A percentile compares a stretch with the other conserved stretches of the same genome.
Conservation (phyloP, 2,113 vertebrate genomes). For the Electrona antarctica region DNA sequence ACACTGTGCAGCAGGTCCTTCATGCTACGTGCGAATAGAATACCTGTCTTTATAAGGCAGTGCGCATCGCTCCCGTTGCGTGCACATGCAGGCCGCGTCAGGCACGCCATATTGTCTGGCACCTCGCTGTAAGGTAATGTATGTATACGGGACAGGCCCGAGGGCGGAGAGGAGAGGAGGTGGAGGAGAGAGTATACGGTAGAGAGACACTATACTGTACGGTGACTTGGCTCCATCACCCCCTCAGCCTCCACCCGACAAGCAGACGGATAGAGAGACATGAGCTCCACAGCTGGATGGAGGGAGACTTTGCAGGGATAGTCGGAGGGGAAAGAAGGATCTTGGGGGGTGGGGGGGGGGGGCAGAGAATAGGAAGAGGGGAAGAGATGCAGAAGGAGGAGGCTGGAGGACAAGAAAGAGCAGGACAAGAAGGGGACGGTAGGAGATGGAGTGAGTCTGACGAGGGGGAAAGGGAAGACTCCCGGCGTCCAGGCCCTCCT, state of each 20-base stretch:
- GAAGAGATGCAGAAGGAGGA: background rate
- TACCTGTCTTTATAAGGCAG: conserved; percentile 82
- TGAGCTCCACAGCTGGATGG: background rate
- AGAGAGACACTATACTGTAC: too few relatives aligned
- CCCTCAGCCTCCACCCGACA: too few relatives aligned
- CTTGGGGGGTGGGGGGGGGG: background rate
- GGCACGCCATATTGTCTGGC: conserved; percentile 42
- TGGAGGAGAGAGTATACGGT: background rate
- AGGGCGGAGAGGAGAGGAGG: conserved; percentile 1
- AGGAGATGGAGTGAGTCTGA: conserved; percentile 35
- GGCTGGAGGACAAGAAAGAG: conserved; percentile 16
- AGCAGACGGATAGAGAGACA: conserved; percentile 25
- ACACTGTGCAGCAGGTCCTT: conserved; percentile 68
- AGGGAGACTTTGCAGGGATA: conserved; percentile 17
- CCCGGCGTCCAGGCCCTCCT: conserved; percentile 32
- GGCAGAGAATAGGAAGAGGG: conserved; percentile 7
- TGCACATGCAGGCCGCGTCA: conserved; percentile 46
- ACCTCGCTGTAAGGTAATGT: conserved; percentile 54
- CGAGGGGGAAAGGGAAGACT: conserved; percentile 65
- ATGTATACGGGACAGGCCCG: conserved; percentile 25
- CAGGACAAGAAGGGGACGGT: conserved; percentile 30
- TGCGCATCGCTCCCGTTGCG: conserved; percentile 46
- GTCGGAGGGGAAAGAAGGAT: background rate
- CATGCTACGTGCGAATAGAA: conserved; percentile 76
- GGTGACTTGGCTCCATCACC: too few relatives aligned